These are phyloP conservation scores for Neodiprion pinetum DNA, from an alignment of 1,140 invertebrate species.

Conservation along the genomic window DNA sequence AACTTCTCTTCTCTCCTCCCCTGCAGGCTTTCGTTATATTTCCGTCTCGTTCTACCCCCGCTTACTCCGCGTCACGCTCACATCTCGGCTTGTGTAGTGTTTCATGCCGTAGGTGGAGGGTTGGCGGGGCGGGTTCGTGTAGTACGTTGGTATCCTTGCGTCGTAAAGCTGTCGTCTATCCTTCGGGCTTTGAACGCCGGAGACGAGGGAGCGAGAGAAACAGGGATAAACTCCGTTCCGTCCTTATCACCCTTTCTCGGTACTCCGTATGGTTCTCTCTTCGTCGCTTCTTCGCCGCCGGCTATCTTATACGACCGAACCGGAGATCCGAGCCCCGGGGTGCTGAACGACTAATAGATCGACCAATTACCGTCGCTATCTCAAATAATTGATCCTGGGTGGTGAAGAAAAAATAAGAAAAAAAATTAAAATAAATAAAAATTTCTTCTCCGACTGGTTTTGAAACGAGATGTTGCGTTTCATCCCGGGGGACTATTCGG, in stretches of 20 bases:
- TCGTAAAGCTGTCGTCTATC: slow-evolving; percentile 2
- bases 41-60: neutral
- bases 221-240: neutral
- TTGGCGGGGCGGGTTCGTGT: slow-evolving; percentile 14
- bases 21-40: neutral
- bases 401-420: too few relatives aligned
- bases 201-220: neutral
- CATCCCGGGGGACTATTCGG: too few relatives aligned
- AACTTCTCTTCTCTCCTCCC: slow-evolving; percentile 16
- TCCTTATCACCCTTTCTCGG: too few relatives aligned
- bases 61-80: neutral
- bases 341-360: neutral
- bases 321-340: neutral
- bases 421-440: too few relatives aligned
- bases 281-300: too few relatives aligned
- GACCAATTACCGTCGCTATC: neutral
- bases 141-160: neutral
- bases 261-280: too few relatives aligned
- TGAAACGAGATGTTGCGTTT: too few relatives aligned
- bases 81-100: neutral
- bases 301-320: too few relatives aligned
- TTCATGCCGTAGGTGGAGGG: neutral
- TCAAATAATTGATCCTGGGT: too few relatives aligned
- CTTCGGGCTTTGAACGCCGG: neutral
- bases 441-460: too few relatives aligned